Evolutionary conservation across 2,888 invertebrate genomes (phyloP), one percentile per base, ranked within the genome.

Genomic region (Gymnosoma rotundatum): DNA sequence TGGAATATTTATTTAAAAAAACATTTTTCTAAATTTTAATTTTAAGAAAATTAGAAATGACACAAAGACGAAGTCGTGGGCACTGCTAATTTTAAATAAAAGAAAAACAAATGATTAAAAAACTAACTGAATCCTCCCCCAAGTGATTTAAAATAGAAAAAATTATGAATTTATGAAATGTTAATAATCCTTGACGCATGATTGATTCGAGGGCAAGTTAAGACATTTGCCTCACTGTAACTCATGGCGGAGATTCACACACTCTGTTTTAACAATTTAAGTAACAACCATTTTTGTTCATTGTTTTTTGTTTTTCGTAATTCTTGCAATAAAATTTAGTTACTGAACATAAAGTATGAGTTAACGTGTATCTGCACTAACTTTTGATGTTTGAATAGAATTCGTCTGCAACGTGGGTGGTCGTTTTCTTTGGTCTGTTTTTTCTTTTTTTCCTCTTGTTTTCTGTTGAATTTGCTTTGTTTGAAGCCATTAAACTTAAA

Each of bases 401-500:
- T 61, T 2, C 36, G 21, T 50, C 70, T 75, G 42, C 80, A 76
- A 83, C 78, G 83, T 83, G 83, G 83, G 83, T 83, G 83, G 79
- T 70, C 83, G 48, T 64, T 67, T 64, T 50, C 67, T 61, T 45
- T 52, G 38, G 7, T 58, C 38, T 45, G 20, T 66, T 21, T 56
- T 45, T 66, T 14, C 20, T 21, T 14, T 25, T 25, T 25, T 25
- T 25, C 4, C 4, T 25, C 25, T 25, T 1, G 25, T 25, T 25
- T 25, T 25, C 25, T 54, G 16, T 38, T 54, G 8, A 18, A 48
- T 21, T 76, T 66, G 48, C 36, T 36, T 67, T 50, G 60, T 61
- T 70, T 75, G 56, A 74, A 75, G 80, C 80, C 83, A 83, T 76
- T 83, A 83, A 83, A 54, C 36, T 79, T 54, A 83, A 83, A 83